These are phyloP conservation scores for Halcyon senegalensis DNA, from an alignment of 2,113 vertebrate genomes.

Conservation along the genomic window DNA sequence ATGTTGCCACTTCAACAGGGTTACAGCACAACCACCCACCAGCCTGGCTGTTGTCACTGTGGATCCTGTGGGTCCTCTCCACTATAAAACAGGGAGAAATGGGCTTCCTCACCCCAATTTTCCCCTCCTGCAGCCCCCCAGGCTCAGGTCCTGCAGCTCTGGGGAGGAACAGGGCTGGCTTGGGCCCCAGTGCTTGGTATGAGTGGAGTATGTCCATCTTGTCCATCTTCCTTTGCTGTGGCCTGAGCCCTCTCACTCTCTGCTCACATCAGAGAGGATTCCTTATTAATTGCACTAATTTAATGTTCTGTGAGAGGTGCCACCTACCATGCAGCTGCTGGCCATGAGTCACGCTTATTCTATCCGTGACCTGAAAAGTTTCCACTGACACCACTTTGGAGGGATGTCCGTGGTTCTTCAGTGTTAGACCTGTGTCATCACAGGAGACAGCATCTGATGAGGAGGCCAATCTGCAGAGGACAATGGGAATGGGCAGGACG, in stretches of 20 bases:
- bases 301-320: background rate
- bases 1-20: fast-evolving
- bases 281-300: background rate
- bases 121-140: background rate
- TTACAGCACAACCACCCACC: background rate
- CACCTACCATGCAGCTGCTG: background rate
- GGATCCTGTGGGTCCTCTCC: background rate
- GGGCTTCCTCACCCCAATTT: background rate
- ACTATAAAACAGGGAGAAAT: background rate
- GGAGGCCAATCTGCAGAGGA: background rate
- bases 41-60: fast-evolving
- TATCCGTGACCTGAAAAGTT: background rate
- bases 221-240: background rate
- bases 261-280: background rate
- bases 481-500: background rate
- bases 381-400: background rate
- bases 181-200: fast-evolving
- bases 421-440: fast-evolving
- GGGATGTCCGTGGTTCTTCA: background rate
- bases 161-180: fast-evolving
- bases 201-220: fast-evolving
- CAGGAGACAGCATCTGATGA: background rate
- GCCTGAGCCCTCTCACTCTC: background rate
- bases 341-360: background rate
- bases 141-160: background rate